Percentiles rank a stretch among this genome's conserved stretches.
Conservation (phyloP, 2,113 vertebrate genomes). For the Microcebus tavaratra region DNA sequence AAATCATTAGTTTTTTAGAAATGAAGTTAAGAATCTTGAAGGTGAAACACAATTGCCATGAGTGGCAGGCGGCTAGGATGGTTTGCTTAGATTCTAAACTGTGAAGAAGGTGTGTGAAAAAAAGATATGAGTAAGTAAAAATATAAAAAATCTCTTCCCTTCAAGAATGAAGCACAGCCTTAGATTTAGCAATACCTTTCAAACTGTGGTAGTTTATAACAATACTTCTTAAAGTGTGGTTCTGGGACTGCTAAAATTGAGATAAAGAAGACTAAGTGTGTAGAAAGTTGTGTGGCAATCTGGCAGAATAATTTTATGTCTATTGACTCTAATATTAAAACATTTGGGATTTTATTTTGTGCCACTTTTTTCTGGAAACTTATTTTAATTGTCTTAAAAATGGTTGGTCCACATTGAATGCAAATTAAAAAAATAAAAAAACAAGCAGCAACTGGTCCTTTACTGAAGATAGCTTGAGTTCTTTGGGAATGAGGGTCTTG, state of each 20-base stretch:
- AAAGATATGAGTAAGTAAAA: conserved; percentile 15
- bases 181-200: not conserved
- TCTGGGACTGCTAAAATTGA: not conserved
- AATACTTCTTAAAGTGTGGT: not conserved
- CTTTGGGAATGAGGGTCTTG: not conserved
- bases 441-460: not conserved
- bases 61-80: not conserved
- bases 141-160: not conserved
- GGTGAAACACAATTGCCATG: not conserved
- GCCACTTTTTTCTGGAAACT: not conserved
- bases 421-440: not conserved
- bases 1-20: not conserved
- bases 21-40: not conserved
- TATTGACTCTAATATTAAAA: not conserved
- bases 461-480: not conserved
- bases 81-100: not conserved
- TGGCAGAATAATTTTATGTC: conserved; percentile 3
- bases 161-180: not conserved
- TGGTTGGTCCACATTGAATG: not conserved
- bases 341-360: conserved; percentile 30
- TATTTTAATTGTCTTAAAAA: conserved; percentile 38
- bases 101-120: not conserved
- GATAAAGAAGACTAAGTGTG: not conserved
- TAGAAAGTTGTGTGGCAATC: not conserved
- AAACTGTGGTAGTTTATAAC: not conserved